Evolutionary conservation across 2,113 vertebrate genomes (phyloP), one percentile per base, ranked within the genome.

Genomic region (Epinephelus moara): DNA sequence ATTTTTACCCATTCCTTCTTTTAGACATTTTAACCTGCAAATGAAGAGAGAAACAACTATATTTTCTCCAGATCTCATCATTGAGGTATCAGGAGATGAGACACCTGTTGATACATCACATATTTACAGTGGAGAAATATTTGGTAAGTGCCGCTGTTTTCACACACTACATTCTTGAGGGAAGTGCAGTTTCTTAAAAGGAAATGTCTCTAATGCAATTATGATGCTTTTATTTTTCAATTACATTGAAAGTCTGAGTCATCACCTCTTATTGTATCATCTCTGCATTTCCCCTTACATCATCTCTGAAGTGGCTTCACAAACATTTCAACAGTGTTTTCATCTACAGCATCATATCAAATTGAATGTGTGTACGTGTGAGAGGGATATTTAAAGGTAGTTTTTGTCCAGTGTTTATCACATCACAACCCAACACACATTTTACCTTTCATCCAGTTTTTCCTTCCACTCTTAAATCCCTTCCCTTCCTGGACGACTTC

Each of bases 71-170:
- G 97, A 99, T 89, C 95, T 99, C 82, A 94, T 96, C 87, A 88
- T 99, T 91, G 97, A 99, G 89, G 92, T 97, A 53, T 97, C 97
- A 55, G 97, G 97, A 89, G 91, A 94, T 89, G 91, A 96, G 80
- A 52, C 80, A 64, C 95, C 96, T 82, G 93, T 96, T 79, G 98
- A 99, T 94, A 97, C 96, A 52, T 99, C 98, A 73, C 98, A 99
- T 91, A 98, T 99, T 95, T 99, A 99, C 95, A 97, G 96, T 86
- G 98, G 98, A 88, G 97, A 98, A 83, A 93, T 99, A 85, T 97
- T 96, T 88, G 98, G 98, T 99, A 93, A 97, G 97, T 96, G 59
- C 25, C 75, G 47, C 82, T 60, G 19, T 70, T 55, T 71, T 50
- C 13, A 66, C 27, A 64, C 19, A 52, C 4, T 68, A 60, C 81